These are phyloP conservation scores for Saturnia japonica DNA, from an alignment of 2,888 invertebrate species.

Conservation along the genomic window DNA sequence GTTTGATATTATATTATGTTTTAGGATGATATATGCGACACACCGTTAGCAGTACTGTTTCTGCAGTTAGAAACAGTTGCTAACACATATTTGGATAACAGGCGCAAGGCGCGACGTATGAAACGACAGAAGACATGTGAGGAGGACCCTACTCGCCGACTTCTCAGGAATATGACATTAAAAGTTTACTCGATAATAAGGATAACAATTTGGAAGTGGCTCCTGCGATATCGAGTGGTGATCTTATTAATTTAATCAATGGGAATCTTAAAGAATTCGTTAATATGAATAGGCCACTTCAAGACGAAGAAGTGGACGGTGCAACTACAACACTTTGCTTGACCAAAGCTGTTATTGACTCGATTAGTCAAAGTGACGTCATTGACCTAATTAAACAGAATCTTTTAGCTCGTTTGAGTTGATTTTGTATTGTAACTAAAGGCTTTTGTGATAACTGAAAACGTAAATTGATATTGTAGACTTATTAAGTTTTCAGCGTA, in stretches of 20 bases:
- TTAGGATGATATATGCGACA: constrained; percentile 74
- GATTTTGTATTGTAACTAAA: constrained; percentile 23
- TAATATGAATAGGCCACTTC: constrained; percentile 43
- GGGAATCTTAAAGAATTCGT: constrained; percentile 56
- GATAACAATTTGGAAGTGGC: constrained; percentile 57
- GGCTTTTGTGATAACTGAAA: not conserved
- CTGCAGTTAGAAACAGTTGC: constrained; percentile 71
- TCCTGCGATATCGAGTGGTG: constrained; percentile 47
- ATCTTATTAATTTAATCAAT: constrained; percentile 59
- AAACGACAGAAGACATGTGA: constrained; percentile 69
- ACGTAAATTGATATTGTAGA: not conserved
- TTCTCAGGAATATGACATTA: constrained; percentile 53
- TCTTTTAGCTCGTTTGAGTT: constrained; percentile 61
- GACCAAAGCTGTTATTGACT: constrained; percentile 82
- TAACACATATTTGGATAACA: constrained; percentile 59
- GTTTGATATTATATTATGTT: constrained; percentile 26
- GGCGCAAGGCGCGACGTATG: constrained; percentile 60
- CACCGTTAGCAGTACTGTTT: constrained; percentile 70
- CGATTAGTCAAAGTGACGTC: constrained; percentile 84
- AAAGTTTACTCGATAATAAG: constrained; percentile 52
- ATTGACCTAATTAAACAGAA: constrained; percentile 80
- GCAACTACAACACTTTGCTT: constrained; percentile 57
- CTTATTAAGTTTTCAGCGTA: not conserved
- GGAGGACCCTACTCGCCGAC: constrained; percentile 38
- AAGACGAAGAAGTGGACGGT: constrained; percentile 64